Conservation (phyloP, 2,113 vertebrate species). For the Oryzias curvinotus region DNA sequence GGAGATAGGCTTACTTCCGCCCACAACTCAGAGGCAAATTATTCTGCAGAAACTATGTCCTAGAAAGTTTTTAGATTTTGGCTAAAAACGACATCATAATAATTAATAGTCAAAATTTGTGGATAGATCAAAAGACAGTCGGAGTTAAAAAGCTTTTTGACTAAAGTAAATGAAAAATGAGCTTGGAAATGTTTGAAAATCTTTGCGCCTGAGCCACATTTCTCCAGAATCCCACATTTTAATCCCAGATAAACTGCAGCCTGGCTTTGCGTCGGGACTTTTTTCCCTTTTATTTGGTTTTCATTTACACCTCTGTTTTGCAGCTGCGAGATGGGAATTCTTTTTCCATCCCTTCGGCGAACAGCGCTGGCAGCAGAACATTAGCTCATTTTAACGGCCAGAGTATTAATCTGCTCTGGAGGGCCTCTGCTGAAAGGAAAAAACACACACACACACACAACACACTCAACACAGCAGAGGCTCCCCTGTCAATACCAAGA, state of each 20-base stretch:
- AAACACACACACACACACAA: too few relatives aligned
- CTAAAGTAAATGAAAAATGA: too few relatives aligned
- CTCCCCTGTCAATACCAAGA: constrained; percentile 70
- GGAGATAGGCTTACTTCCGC: too few relatives aligned
- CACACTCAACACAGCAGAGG: constrained; percentile 6
- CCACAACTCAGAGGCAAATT: too few relatives aligned
- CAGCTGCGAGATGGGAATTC: constrained; percentile 70
- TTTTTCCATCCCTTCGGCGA: constrained; percentile 56
- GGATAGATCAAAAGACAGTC: too few relatives aligned
- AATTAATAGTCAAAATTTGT: too few relatives aligned
- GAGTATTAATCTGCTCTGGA: constrained; percentile 69
- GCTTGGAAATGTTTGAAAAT: too few relatives aligned
- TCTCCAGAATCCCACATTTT: constrained; percentile 29
- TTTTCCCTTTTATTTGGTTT: constrained; percentile 54
- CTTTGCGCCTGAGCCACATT: too few relatives aligned
- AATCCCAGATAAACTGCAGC: constrained; percentile 33
- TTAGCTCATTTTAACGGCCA: constrained; percentile 75
- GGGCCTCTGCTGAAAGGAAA: constrained; percentile 55
- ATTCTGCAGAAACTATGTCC: too few relatives aligned
- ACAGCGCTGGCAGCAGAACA: constrained; percentile 54
- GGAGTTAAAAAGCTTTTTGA: too few relatives aligned
- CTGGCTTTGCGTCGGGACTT: constrained; percentile 4
- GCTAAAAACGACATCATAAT: too few relatives aligned
- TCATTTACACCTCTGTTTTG: constrained; percentile 79
- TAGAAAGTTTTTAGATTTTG: too few relatives aligned